Evolutionary conservation across 2,113 vertebrate species (phyloP).

Genomic region (Ceratotherium simum): DNA sequence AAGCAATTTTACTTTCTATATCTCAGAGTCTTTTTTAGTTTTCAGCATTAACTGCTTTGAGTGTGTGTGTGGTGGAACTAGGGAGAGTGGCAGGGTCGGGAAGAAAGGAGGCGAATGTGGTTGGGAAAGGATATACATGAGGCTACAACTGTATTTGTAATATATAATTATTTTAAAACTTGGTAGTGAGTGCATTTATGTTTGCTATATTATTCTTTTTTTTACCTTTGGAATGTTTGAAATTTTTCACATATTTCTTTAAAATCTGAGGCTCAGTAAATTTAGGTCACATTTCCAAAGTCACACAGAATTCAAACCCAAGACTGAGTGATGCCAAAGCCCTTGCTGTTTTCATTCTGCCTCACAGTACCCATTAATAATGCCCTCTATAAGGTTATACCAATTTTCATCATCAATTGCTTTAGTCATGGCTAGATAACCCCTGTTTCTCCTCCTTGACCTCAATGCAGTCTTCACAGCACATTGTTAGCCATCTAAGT

Average conservation of each 20-base stretch:
- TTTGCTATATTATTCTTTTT: constrained; percentile 40
- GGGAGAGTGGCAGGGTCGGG: background rate
- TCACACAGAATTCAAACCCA: constrained; percentile 43
- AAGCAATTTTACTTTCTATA: constrained; percentile 49
- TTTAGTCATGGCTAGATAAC: constrained; percentile 38
- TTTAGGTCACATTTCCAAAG: constrained; percentile 52
- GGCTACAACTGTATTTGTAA: background rate
- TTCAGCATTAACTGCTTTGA: constrained; percentile 55
- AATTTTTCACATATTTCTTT: background rate
- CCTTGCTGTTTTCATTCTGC: constrained; percentile 46
- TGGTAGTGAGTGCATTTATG: background rate
- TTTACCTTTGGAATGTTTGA: background rate
- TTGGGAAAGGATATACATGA: background rate
- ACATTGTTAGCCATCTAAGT: constrained; percentile 14
- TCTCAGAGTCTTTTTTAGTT: constrained; percentile 29
- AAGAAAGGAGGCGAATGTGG: background rate
- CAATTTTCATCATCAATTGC: constrained; percentile 4
- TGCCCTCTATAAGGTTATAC: background rate
- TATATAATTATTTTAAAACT: constrained; percentile 41
- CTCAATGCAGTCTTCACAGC: constrained; percentile 7
- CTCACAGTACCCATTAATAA: background rate
- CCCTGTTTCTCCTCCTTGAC: background rate
- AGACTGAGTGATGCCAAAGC: background rate
- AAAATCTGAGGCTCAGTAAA: background rate
- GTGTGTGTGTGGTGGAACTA: background rate